Evolutionary conservation across 1,140 invertebrate genomes (phyloP), one percentile per base, ranked within the genome.

Genomic region (Epicauta chinensis): DNA sequence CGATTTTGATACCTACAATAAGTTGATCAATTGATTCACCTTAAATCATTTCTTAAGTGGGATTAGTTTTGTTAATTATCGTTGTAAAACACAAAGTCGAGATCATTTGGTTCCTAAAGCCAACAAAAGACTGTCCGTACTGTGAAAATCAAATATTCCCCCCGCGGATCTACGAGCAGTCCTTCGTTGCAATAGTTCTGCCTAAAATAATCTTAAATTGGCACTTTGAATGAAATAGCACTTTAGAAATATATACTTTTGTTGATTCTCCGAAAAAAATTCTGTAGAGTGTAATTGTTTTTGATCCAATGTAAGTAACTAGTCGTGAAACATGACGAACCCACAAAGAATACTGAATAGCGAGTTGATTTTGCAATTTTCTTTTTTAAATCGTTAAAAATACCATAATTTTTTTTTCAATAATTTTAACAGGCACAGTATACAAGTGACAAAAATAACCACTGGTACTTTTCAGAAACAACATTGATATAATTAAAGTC

Each of bases 161-260:
- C 23, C 23, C 23, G 23, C 23, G 23, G 23, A 7, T 23, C 23
- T 43, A 53, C 29, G 40, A 44, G 39, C 44, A 12, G 34, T 34
- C 43, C 43, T n/a, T n/a, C n/a, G 23, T 23, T 23, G 23, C 23
- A 3, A 5, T 23, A 56, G 49, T 51, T 46, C 50, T 50, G 48
- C 53, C 53, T 60, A 58, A 60, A 59, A 50, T 58, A 58, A 60
- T 59, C 44, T 53, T 51, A 65, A 23, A 66, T 68, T 68, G 66
- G 66, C 66, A 68, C 66, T 68, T 67, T 58, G 61, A 62, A 62
- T 60, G 59, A 66, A 67, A 66, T 66, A 67, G 65, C 65, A 67
- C 66, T 67, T 66, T 59, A 51, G 37, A 35, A 38, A 49, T 43
- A 45, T 39, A 47, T 42, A 45, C 11, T 32, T 34, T 45, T 45